A percentile compares a stretch with the other conserved stretches of the same genome.
These are phyloP conservation scores for Apis dorsata DNA, from an alignment of 1,140 invertebrate genomes.

Conservation along the genomic window DNA sequence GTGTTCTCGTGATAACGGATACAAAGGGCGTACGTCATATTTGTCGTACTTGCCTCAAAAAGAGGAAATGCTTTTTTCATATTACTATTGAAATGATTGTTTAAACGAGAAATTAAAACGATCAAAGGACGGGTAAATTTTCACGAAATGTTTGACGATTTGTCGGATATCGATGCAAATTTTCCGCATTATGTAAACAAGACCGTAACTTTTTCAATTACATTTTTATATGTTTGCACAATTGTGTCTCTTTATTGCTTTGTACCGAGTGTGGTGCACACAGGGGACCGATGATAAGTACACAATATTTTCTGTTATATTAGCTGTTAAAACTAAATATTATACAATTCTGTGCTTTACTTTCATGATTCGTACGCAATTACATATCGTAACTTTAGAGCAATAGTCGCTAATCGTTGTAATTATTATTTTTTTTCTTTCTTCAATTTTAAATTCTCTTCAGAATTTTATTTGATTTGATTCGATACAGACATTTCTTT, in stretches of 20 bases:
- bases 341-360: slow-evolving; percentile 8
- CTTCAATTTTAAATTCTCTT: not conserved
- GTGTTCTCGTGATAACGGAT: not conserved
- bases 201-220: slow-evolving; percentile 48
- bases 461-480: too few relatives aligned
- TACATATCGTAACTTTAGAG: not conserved
- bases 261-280: not conserved
- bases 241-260: slow-evolving; percentile 34
- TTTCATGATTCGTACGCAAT: not conserved
- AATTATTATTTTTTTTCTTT: not conserved
- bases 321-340: slow-evolving; percentile 30
- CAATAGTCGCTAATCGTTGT: not conserved
- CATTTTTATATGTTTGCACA: slow-evolving; percentile 39
- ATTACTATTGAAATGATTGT: not conserved
- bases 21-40: not conserved
- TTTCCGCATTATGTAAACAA: slow-evolving; percentile 33
- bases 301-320: slow-evolving; percentile 18
- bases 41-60: not conserved
- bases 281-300: slow-evolving; percentile 13
- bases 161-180: slow-evolving; percentile 27
- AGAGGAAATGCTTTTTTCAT: slow-evolving; percentile 8
- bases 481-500: too few relatives aligned
- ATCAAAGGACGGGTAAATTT: slow-evolving; percentile 8
- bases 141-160: not conserved
- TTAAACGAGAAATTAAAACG: slow-evolving; percentile 9